Evolutionary conservation across 2,888 invertebrate species (phyloP), one percentile per base, ranked within the genome.

Genomic region (Aromia moschata): DNA sequence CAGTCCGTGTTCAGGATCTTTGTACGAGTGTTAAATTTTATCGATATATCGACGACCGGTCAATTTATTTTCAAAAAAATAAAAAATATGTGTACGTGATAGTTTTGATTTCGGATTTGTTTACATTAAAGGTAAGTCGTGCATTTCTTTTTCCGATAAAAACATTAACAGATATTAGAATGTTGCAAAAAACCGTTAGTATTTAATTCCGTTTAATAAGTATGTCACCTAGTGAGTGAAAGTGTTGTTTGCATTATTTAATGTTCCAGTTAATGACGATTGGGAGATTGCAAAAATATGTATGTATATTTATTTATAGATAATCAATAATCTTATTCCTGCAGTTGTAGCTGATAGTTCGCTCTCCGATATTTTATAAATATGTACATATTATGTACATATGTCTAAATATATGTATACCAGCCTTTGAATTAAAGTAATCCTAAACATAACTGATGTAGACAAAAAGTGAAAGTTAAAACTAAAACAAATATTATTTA

Each of bases 1-100:
- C 47, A 18, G 15, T n/a, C 18, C 15, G 40, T 18, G 36, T 16
- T 17, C 25, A 38, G 15, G 15, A 38, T 40, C 38, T 49, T 20
- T 43, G 15, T 25, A 38, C 30, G 49, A 37, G 38, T n/a, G n/a
- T n/a, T n/a, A n/a, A n/a, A 30, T 49, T 49, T 20, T 20, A 25
- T 11, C 18, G 43, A 16, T 25, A n/a, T n/a, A 25, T 5, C 43
- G 43, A 25, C 11, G 20, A 11, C 11, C 16, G 11, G 25, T 20
- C 11, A 20, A 20, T 12, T 25, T 18, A 16, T 15, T 25, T 45
- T 18, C 5, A 36, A 36, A 38, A 14, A 38, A n/a, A n/a, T n/a
- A n/a, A 38, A 12, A 25, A 30, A 9, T 12, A 44, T 44, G 44
- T 44, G 44, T 11, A 25, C 9, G 9, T 30, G 44, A 11, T 33